Evolutionary conservation across 2,113 vertebrate species (phyloP).

Genomic region (Alosa alosa): DNA sequence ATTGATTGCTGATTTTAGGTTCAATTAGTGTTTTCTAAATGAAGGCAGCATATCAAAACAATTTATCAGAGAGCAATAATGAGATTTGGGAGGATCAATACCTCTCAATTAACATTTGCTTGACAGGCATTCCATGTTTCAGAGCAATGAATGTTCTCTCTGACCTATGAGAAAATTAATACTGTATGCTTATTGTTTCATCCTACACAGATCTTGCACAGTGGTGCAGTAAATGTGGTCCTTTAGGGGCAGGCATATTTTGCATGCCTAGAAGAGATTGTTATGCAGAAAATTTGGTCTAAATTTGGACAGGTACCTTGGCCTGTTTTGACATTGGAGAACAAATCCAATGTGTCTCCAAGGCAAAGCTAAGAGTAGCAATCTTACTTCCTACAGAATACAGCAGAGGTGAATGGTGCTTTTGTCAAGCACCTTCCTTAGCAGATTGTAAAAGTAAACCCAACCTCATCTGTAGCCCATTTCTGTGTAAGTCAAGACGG

Average conservation of each 20-base stretch:
- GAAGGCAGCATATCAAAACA: conserved; percentile 61
- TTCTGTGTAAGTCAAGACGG: not conserved
- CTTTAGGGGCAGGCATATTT: not conserved
- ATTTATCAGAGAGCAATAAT: conserved; percentile 65
- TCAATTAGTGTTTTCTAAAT: conserved; percentile 65
- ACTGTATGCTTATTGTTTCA: not conserved
- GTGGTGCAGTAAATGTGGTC: not conserved
- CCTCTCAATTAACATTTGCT: conserved; percentile 49
- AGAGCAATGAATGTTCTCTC: not conserved
- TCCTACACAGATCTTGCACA: not conserved
- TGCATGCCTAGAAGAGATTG: too few relatives aligned
- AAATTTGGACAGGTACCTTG: not conserved
- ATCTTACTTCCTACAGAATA: not conserved
- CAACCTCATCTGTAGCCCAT: not conserved
- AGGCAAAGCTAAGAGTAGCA: not conserved
- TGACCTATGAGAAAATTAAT: not conserved
- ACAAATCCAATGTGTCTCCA: not conserved
- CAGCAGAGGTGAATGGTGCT: not conserved
- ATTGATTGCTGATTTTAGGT: conserved; percentile 66
- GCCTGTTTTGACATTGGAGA: not conserved
- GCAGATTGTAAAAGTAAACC: not conserved
- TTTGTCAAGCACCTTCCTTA: not conserved
- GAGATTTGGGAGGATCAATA: conserved; percentile 68
- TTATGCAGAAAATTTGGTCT: not conserved
- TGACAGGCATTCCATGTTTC: conserved; percentile 22